Percentiles rank a stretch among this genome's conserved stretches.
phyloP scores from a whole-genome alignment of 2,113 vertebrate genomes.

The Lamprologus speciosus region DNA sequence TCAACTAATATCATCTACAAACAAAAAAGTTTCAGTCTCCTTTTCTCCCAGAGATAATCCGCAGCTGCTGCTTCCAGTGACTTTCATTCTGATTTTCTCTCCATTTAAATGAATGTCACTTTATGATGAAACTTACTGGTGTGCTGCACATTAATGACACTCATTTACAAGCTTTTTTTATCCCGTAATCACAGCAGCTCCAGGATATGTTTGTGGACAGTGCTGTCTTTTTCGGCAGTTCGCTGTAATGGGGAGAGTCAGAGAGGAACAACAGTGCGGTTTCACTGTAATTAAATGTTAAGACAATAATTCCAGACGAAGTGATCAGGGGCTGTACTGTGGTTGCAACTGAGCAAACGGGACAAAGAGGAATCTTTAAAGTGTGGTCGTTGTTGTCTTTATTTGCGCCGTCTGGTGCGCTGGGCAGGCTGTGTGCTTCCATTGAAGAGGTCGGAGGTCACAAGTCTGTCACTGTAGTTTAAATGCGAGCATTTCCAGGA shows the following conservation, averaged over 20 bases:
- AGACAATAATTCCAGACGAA: not conserved
- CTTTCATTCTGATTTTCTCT: not conserved
- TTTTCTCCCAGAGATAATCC: not conserved
- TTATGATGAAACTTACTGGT: not conserved
- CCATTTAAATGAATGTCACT: not conserved
- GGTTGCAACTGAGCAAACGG: not conserved
- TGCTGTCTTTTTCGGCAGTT: not conserved
- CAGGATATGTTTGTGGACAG: not conserved
- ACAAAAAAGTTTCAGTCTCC: not conserved
- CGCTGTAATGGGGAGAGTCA: not conserved
- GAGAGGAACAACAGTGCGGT: not conserved
- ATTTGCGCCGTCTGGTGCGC: not conserved
- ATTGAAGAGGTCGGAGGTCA: constrained; percentile 24
- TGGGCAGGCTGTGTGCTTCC: not conserved
- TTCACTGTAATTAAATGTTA: not conserved
- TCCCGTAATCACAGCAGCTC: not conserved
- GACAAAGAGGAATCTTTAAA: not conserved
- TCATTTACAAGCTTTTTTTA: not conserved
- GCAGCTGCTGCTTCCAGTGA: not conserved
- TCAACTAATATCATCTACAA: not conserved
- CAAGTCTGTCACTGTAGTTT: not conserved
- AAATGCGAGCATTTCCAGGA: not conserved
- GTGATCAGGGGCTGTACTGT: not conserved
- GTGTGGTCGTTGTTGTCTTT: not conserved
- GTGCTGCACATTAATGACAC: not conserved